Conservation (phyloP, 2,113 vertebrate genomes). For the Rhagologus leucostigma region DNA sequence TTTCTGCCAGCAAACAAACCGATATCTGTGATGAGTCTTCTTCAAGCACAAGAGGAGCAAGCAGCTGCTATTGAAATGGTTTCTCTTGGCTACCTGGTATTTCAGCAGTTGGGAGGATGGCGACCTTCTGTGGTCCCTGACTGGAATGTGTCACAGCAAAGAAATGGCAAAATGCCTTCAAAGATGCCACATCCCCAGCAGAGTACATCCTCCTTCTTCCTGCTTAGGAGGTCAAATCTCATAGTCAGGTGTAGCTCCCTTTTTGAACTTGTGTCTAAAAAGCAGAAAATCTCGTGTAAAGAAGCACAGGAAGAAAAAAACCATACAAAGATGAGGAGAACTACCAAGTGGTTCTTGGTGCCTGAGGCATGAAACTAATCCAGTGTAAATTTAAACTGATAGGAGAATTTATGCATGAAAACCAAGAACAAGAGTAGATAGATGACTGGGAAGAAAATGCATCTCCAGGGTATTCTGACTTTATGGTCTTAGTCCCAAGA, state of each 20-base stretch:
- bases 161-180: not conserved
- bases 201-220: not conserved
- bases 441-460: constrained; percentile 22
- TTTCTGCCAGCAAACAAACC: not conserved
- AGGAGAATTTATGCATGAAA: constrained; percentile 29
- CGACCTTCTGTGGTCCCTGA: not conserved
- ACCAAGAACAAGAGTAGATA: not conserved
- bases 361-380: constrained; percentile 31
- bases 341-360: not conserved
- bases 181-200: not conserved
- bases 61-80: not conserved
- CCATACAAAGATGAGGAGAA: not conserved
- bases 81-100: not conserved
- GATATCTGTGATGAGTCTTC: not conserved
- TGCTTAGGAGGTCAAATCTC: not conserved
- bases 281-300: not conserved
- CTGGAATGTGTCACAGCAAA: not conserved
- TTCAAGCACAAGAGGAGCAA: not conserved
- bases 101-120: not conserved
- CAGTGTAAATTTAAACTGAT: constrained; percentile 9
- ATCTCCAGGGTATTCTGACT: not conserved
- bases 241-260: not conserved
- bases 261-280: not conserved
- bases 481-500: not conserved
- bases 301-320: constrained; percentile 15